Conservation (phyloP, 2,797 vertebrate genomes). For the Sphaeramia orbicularis region DNA sequence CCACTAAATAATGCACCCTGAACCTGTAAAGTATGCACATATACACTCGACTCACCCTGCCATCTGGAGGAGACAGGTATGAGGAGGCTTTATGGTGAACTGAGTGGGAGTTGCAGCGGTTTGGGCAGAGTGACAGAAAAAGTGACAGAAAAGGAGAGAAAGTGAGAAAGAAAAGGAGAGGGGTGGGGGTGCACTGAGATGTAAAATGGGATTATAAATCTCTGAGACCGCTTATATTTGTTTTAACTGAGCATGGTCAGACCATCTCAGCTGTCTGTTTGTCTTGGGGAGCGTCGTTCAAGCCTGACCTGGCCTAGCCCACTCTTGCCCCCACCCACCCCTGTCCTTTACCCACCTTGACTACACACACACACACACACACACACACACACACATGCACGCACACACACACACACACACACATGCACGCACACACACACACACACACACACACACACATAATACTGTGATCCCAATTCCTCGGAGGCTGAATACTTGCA, state of each 20-base stretch:
- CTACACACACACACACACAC: slow-evolving; percentile 19
- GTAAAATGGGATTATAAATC: slow-evolving; percentile 59
- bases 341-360: slow-evolving; percentile 37
- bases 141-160: slow-evolving; percentile 59
- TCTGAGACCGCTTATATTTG: slow-evolving; percentile 64
- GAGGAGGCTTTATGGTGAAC: slow-evolving; percentile 60
- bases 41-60: slow-evolving; percentile 30
- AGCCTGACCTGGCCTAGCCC: slow-evolving; percentile 49
- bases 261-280: slow-evolving; percentile 56
- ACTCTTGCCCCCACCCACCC: slow-evolving; percentile 1
- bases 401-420: slow-evolving; percentile 30
- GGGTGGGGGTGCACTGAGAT: slow-evolving; percentile 36
- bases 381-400: no score
- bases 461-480: slow-evolving; percentile 17
- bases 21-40: no score
- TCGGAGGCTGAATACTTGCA: slow-evolving; percentile 43
- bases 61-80: slow-evolving; percentile 62
- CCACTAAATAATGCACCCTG: no score
- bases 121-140: slow-evolving; percentile 58
- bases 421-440: slow-evolving; percentile 16
- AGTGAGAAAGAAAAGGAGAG: slow-evolving; percentile 48
- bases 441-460: no score
- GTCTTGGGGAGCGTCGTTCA: slow-evolving; percentile 61
- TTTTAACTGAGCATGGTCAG: slow-evolving; percentile 64
- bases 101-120: slow-evolving; percentile 64